Base-by-base conservation (phyloP, 2,113 vertebrate species). In the Paramisgurnus dabryanus region DNA sequence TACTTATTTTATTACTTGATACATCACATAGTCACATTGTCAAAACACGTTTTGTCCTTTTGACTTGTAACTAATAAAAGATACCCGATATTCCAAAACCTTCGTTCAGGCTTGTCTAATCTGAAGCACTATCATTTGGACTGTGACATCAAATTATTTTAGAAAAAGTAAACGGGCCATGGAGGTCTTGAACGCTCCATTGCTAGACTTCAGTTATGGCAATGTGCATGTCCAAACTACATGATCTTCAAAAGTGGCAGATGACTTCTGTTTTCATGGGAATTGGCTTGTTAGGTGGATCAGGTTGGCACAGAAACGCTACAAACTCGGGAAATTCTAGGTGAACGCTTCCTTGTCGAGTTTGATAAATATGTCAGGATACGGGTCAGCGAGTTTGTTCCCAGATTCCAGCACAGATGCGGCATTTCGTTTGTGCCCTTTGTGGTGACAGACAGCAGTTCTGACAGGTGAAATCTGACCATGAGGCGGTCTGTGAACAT, bases 61-160 rank as follows among this genome's bases (percentile, higher is more conserved):
- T 55, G 68, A 57, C 69, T n/a, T 13, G 5, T 40, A 72, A 41
- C 17, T 58, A 6, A 53, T 5, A 70, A 18, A 43, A 18, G 15
- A 41, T 3, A 39, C 9, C 6, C 13, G 55, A 58, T n/a, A n/a
- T 57, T 55, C 4, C 27, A 8, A 69, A 71, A 11, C 6, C 10
- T 71, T 39, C 8, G 68, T 57, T 58, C 41, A 22, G 40, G 57
- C 72, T 10, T 74, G 72, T 63, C 41, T 74, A 47, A 74, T 74
- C 72, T 47, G 22, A 18, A 61, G 72, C 6, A 74, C 22, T 18
- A 61, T 53, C 55, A 58, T 74, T 53, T 60, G 70, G 22, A 57
- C 34, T n/a, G 34, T 40, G 47, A 7, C 27, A 11, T 53, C 67
- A 69, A 9, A 49, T 69, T 18, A 22, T 15, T 9, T 71, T 7